A percentile compares a stretch with the other conserved stretches of the same genome.
phyloP scores from a whole-genome alignment of 2,113 vertebrate genomes.

The Carassius auratus region DNA sequence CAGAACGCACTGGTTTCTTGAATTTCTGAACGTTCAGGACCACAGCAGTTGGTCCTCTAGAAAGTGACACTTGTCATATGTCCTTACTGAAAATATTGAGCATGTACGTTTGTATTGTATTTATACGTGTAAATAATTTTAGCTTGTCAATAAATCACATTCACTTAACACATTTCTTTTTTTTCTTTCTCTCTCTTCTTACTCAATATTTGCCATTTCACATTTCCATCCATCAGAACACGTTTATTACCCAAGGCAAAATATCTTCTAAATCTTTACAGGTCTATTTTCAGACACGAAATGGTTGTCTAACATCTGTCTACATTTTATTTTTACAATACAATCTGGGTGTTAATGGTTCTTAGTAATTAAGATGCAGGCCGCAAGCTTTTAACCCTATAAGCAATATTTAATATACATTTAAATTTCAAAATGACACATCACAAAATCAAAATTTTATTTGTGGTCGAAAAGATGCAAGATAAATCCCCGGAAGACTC shows the following conservation, averaged over 20 bases:
- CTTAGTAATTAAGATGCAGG: too few species aligned
- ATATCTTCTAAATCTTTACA: background rate
- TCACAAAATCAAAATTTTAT: background rate
- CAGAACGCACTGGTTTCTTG: background rate
- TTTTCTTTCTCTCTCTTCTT: background rate
- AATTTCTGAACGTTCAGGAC: background rate
- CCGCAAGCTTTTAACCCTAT: background rate
- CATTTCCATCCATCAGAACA: background rate
- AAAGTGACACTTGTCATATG: slow-evolving; percentile 20
- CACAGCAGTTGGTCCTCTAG: background rate
- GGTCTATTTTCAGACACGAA: too few species aligned
- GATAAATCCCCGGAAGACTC: background rate
- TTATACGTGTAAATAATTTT: slow-evolving; percentile 12
- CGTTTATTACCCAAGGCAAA: background rate
- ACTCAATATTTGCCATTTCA: background rate
- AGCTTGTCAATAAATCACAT: slow-evolving; percentile 50
- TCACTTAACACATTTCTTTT: slow-evolving; percentile 7
- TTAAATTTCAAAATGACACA: background rate
- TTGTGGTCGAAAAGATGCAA: background rate
- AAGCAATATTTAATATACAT: background rate
- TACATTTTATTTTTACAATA: too few species aligned
- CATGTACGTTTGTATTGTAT: slow-evolving; percentile 26
- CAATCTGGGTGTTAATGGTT: too few species aligned
- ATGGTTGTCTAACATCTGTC: too few species aligned
- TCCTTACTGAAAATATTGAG: slow-evolving; percentile 9